Evolutionary conservation across 2,113 vertebrate species (phyloP), one percentile per base, ranked within the genome.

Genomic region (Origma solitaria): DNA sequence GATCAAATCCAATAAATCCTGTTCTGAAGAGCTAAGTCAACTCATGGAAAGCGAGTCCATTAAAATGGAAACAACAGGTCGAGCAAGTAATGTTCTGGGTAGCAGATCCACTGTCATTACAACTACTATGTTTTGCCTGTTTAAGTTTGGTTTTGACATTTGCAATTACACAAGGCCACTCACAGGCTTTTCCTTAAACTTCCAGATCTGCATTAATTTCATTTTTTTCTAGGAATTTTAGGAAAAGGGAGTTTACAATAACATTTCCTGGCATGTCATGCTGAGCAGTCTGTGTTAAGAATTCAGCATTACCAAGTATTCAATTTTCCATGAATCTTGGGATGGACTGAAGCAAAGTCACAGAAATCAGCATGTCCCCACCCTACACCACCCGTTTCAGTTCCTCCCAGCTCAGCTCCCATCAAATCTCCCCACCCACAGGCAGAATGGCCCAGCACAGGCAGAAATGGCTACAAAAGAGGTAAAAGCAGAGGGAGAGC

Each of bases 1-100:
- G 37, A 91, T 89, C 91, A 93, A 94, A 94, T 81, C 83, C 33
- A 92, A 89, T 82, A 92, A 77, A 91, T 69, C 25, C 73, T 79
- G 5, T 30, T 87, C 81, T 54, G 53, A 94, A 57, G 37, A 91
- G 57, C 22, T 53, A 64, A 82, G 61, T 71, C 80, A 87, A 30
- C 57, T 84, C 53, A 45, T 27, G 53, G 88, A 77, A 71, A 17
- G 28, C 15, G 25, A 25, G 44, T 61, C 28, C 25, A 68, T 44
- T 75, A 51, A 84, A 80, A 86, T 2, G 2, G 56, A 90, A 90
- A 73, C 42, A 70, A 73, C 19, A 66, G 15, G 47, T n/a, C 10
- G 0, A 73, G 60, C 13, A 54, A 54, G 10, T 22, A 58, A 77
- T 3, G 1, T 21, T 78, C 50, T 47, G 35, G 50, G 54, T 47